Base-by-base conservation (phyloP, 2,113 vertebrate species). In the Gorilla gorilla region DNA sequence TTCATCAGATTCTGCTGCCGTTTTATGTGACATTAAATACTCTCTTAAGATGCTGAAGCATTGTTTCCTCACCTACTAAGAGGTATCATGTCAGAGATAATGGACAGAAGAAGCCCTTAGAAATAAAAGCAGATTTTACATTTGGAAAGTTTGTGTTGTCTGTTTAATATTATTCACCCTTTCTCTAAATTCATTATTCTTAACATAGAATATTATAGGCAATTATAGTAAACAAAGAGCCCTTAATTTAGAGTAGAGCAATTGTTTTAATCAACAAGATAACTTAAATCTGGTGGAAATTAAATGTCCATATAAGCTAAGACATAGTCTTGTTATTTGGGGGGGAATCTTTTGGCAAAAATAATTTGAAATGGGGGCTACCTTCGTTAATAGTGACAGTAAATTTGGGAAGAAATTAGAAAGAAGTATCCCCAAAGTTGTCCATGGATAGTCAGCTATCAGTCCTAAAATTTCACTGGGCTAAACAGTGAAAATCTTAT, bases 201-300 rank as follows among this genome's bases (percentile, higher is more conserved):
- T 52, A 80, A 73, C 76, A 59, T n/a, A 70, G 55, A 30, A 89
- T 84, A 59, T 88, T 84, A 80, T 70, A 72, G n/a, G 43, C 13
- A 83, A 1, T 40, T 40, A 57, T 23, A 35, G 6, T 83, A 75
- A 89, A 30, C 38, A 89, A 75, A 72, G 14, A 13, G 3, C 35
- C 95, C 52, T 92, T 92, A 70, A 90, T 95, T 94, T 95, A 83
- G 66, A 73, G 32, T 95, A 79, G 73, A 68, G 32, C n/a, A 81
- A 78, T 48, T 97, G 52, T 94, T 96, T 72, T 84, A 55, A 96
- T 87, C 30, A 93, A 83, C 23, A 64, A 90, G 35, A 66, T 92
- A 76, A 83, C 76, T 92, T 35, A 94, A 95, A 83, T 83, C 40
- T 94, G 14, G 20, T 76, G 57, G 32, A 90, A 64, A 70, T 75